Percentiles rank a stretch among this genome's conserved stretches.
These are phyloP conservation scores for Ageneiosus marmoratus DNA, from an alignment of 2,113 vertebrate genomes.

Conservation along the genomic window DNA sequence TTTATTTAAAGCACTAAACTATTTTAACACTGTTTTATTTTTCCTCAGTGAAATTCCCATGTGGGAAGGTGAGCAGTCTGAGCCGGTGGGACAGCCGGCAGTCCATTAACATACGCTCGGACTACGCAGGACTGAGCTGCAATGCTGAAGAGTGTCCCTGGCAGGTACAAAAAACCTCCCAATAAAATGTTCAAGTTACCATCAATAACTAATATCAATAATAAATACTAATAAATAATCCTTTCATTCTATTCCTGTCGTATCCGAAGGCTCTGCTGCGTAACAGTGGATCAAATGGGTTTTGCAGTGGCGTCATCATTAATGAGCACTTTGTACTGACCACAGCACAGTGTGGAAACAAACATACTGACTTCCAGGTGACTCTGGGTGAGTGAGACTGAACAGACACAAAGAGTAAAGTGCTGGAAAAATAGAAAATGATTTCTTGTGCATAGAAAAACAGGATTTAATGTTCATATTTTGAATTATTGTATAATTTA, in stretches of 20 bases:
- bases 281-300: constrained; percentile 59
- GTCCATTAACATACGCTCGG: constrained; percentile 47
- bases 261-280: constrained; percentile 67
- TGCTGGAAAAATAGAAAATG: too few species aligned
- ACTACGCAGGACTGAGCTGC: constrained; percentile 61
- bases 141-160: constrained; percentile 68
- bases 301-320: constrained; percentile 75
- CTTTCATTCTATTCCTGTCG: not conserved
- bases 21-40: not conserved
- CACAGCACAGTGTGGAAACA: constrained; percentile 67
- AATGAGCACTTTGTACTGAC: constrained; percentile 75
- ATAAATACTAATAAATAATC: too few species aligned
- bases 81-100: constrained; percentile 51
- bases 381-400: constrained; percentile 68
- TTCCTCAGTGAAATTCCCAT: constrained; percentile 61
- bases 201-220: not conserved
- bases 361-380: constrained; percentile 63
- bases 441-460: too few species aligned
- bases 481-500: too few species aligned
- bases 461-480: too few species aligned
- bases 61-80: constrained; percentile 63
- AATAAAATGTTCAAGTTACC: not conserved
- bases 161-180: constrained; percentile 65
- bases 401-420: not conserved
- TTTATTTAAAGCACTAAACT: too few species aligned